Evolutionary conservation across 1,140 invertebrate species (phyloP).

Genomic region (Zaprionus africanus): DNA sequence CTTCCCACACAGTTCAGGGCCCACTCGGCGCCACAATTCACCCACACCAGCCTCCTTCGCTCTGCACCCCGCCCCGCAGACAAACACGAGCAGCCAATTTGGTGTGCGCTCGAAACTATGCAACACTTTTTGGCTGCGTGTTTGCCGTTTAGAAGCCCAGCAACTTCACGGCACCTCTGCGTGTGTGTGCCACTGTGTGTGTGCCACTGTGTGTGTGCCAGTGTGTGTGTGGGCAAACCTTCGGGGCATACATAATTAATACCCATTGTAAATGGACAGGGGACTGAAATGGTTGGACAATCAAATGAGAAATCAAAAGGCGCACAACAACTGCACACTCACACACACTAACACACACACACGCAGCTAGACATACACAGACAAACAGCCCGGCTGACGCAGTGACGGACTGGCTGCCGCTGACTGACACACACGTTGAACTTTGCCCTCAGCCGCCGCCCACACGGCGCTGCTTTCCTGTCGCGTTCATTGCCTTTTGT

Average conservation of each 20-base stretch:
- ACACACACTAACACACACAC: neutral
- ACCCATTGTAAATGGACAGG: constrained; percentile 43
- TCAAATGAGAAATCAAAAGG: constrained; percentile 57
- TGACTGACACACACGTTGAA: constrained; percentile 14
- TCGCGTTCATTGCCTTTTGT: constrained; percentile 61
- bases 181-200: neutral
- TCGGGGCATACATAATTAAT: constrained; percentile 63
- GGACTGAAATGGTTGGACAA: constrained; percentile 36
- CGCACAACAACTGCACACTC: constrained; percentile 21
- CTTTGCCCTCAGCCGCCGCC: constrained; percentile 26
- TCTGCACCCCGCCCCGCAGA: neutral
- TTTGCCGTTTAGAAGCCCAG: constrained; percentile 29
- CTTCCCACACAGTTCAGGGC: neutral
- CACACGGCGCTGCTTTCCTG: constrained; percentile 25
- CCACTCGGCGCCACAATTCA: neutral
- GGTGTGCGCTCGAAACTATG: constrained; percentile 45
- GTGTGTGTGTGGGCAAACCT: constrained; percentile 29
- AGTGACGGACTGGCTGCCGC: neutral
- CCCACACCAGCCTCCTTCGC: neutral
- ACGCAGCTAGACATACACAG: neutral
- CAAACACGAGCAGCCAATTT: constrained; percentile 8
- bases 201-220: neutral
- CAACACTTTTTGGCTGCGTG: constrained; percentile 49
- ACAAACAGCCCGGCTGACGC: neutral
- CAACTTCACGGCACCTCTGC: constrained; percentile 27